These are phyloP conservation scores for Umimayanthus kanabou DNA, from an alignment of 92 coral and sea anemone genomes.

Conservation along the genomic window DNA sequence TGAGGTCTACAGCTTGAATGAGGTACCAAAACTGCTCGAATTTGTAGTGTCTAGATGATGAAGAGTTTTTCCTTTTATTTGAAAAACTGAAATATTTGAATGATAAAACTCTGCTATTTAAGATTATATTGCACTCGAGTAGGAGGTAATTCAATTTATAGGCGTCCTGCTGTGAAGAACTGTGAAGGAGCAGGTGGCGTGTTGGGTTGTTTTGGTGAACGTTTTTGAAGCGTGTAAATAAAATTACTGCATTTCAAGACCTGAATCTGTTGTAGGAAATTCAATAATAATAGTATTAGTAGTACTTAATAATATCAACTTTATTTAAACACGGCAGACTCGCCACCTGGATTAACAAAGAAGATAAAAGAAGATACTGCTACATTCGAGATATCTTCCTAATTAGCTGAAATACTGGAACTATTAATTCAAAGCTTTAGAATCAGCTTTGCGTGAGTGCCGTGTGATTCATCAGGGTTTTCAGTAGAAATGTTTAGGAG, in stretches of 20 bases:
- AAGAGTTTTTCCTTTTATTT: background rate
- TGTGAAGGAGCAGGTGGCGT: constrained; percentile 8
- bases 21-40: constrained; percentile 36
- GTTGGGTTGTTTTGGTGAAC: background rate
- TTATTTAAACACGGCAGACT: too few species aligned
- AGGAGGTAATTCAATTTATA: background rate
- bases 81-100: background rate
- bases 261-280: background rate
- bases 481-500: too few species aligned
- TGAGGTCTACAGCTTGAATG: constrained; percentile 54
- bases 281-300: too few species aligned
- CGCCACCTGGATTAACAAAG: too few species aligned
- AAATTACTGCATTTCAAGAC: background rate
- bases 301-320: too few species aligned
- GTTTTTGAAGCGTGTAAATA: background rate
- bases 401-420: too few species aligned
- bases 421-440: too few species aligned
- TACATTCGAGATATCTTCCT: too few species aligned
- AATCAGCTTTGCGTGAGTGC: too few species aligned
- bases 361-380: too few species aligned
- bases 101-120: background rate
- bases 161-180: background rate
- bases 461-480: too few species aligned
- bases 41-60: background rate
- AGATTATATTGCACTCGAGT: background rate